Base-by-base conservation (phyloP, 2,888 invertebrate genomes). In the Neoscelio sp. region DNA sequence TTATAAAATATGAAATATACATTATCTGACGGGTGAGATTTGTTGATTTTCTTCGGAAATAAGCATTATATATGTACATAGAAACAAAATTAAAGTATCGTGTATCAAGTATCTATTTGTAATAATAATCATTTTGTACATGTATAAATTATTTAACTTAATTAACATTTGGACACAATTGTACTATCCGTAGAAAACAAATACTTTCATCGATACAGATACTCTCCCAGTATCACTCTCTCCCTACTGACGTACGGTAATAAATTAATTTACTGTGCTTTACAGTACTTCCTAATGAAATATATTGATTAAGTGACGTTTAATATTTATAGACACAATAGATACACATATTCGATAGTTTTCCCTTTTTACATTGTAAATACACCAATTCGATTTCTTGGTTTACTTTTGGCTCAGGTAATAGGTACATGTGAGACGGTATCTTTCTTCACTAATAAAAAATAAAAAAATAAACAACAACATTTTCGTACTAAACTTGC, bases 281-380 rank as follows among this genome's bases (percentile, higher is more conserved):
- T 60, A 78, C 44, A 78, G 6, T 71, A 67, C 38, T 44, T 42
- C 20, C 67, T 78, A 74, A 64, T 64, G 40, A 68, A 48, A 60
- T 68, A 48, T 13, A 40, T 58, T 20, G 73, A 54, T 68, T 74
- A 78, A 62, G 17, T 68, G 62, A 56, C 23, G 48, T 73, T n/a
- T 65, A 58, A 58, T 67, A 48, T 60, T 73, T 78, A 78, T 62
- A 78, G 67, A 78, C 74, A 78, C 64, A 67, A 44, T 71, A 60
- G 38, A 71, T 78, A 71, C 65, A 64, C 18, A 65, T 78, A 68
- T 48, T 71, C 30, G 44, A 54, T 78, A 68, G 68, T 68, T 40
- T 74, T 67, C 60, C 35, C 68, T 68, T 54, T 77, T 70, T 77
- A 77, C 76, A 77, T 70, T 46, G 54, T 56, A 67, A 76, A 10